These are phyloP conservation scores for Hippocampus mohnikei DNA, from an alignment of 2,113 vertebrate species.

Conservation along the genomic window DNA sequence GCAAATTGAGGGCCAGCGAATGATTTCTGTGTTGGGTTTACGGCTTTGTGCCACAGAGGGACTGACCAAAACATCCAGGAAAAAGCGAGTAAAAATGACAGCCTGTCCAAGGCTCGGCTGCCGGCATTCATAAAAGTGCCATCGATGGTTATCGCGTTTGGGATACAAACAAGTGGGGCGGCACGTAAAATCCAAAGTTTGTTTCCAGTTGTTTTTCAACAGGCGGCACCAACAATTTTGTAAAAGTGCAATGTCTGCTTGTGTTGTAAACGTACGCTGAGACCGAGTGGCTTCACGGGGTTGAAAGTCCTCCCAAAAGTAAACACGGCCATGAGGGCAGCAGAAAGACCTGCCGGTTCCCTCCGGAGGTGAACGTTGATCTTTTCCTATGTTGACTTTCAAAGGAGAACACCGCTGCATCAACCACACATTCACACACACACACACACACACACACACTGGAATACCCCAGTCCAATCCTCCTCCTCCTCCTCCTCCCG, in stretches of 20 bases:
- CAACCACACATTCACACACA: constrained; percentile 3
- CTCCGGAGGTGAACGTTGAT: constrained; percentile 57
- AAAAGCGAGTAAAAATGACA: too few species aligned
- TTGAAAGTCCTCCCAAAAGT: constrained; percentile 67
- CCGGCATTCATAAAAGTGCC: too few species aligned
- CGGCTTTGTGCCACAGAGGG: too few species aligned
- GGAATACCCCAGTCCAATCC: constrained; percentile 35
- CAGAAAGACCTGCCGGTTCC: constrained; percentile 34
- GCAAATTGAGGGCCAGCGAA: not conserved
- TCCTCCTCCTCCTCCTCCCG: constrained; percentile 47
- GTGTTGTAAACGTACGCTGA: not conserved
- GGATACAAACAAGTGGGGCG: too few species aligned
- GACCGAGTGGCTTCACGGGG: constrained; percentile 36
- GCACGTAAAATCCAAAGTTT: not conserved
- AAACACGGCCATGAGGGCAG: constrained; percentile 47
- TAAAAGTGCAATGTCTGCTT: not conserved
- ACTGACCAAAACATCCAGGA: too few species aligned
- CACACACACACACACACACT: not conserved
- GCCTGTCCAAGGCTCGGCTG: too few species aligned
- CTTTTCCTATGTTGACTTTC: constrained; percentile 57
- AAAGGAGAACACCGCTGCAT: constrained; percentile 40
- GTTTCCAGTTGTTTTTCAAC: not conserved
- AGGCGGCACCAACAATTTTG: not conserved
- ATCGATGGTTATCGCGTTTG: too few species aligned
- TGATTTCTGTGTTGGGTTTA: too few species aligned